Evolutionary conservation across 2,888 invertebrate species (phyloP).

Genomic region (Andricus quercusramuli): DNA sequence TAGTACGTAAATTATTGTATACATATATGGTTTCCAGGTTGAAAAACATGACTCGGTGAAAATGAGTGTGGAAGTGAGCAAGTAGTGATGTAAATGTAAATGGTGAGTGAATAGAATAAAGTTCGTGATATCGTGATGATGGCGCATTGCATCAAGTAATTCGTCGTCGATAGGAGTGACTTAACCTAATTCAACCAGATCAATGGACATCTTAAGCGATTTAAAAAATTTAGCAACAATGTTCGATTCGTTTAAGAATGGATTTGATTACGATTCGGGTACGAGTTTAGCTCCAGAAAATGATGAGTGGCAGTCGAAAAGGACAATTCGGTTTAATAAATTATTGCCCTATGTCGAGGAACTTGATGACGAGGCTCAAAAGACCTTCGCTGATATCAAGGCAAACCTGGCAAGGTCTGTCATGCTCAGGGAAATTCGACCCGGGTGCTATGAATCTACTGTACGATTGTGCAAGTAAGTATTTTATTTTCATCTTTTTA

Average conservation of each 20-base stretch:
- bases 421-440: slow-evolving; percentile 88
- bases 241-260: neutral
- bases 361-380: slow-evolving; percentile 86
- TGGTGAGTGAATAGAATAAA: neutral
- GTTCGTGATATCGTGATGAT: neutral
- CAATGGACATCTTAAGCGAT: slow-evolving; percentile 34
- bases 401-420: slow-evolving; percentile 88
- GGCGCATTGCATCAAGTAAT: slow-evolving; percentile 42
- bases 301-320: slow-evolving; percentile 41
- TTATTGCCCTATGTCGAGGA: slow-evolving; percentile 87
- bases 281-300: slow-evolving; percentile 34
- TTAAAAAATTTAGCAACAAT: neutral
- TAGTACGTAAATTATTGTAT: neutral
- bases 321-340: slow-evolving; percentile 81
- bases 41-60: slow-evolving; percentile 50
- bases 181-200: slow-evolving; percentile 11
- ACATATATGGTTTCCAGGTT: slow-evolving; percentile 7
- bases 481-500: neutral
- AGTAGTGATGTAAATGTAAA: slow-evolving; percentile 7
- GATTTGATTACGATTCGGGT: neutral
- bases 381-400: slow-evolving; percentile 87
- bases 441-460: slow-evolving; percentile 81
- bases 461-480: neutral
- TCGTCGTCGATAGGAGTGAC: slow-evolving; percentile 16
- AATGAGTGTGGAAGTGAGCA: slow-evolving; percentile 44